Evolutionary conservation across 2,888 invertebrate genomes (phyloP).

Genomic region (Leptinotarsa haldemani): DNA sequence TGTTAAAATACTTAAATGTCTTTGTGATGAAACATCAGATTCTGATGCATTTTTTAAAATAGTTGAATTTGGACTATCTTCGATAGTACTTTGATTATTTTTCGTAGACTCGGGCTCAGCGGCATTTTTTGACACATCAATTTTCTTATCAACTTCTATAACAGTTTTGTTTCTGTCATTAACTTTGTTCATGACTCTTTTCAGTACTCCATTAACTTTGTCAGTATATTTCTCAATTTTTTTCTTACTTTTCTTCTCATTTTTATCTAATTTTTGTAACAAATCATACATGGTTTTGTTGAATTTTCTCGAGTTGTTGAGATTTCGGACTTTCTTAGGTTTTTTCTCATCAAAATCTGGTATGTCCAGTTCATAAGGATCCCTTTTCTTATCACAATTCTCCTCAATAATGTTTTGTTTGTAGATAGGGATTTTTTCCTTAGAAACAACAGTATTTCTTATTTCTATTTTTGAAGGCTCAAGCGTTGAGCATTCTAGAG

Average conservation of each 20-base stretch:
- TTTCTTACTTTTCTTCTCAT: slow-evolving; percentile 31
- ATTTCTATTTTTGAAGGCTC: background rate
- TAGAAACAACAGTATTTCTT: background rate
- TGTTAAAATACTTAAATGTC: background rate
- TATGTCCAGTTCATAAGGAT: slow-evolving; percentile 40
- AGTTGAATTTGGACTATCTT: no score
- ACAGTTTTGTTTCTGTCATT: slow-evolving; percentile 16
- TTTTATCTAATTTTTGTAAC: slow-evolving; percentile 29
- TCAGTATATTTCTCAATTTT: slow-evolving; percentile 29
- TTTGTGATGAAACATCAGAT: background rate
- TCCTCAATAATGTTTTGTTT: slow-evolving; percentile 21
- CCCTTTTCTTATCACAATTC: slow-evolving; percentile 21
- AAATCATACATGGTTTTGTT: slow-evolving; percentile 30
- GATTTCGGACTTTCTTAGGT: slow-evolving; percentile 10
- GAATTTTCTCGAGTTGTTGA: slow-evolving; percentile 26
- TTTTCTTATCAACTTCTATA: background rate
- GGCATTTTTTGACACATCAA: background rate
- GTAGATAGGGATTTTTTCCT: slow-evolving; percentile 39
- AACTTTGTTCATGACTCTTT: slow-evolving; percentile 35
- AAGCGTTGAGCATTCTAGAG: slow-evolving; percentile 24
- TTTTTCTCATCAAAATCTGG: slow-evolving; percentile 25
- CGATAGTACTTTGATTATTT: no score
- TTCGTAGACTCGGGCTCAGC: background rate
- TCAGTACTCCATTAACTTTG: slow-evolving; percentile 25
- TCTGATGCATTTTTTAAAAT: no score